These are phyloP conservation scores for Capitella teleta DNA, from an alignment of 1,140 invertebrate species.

Conservation along the genomic window DNA sequence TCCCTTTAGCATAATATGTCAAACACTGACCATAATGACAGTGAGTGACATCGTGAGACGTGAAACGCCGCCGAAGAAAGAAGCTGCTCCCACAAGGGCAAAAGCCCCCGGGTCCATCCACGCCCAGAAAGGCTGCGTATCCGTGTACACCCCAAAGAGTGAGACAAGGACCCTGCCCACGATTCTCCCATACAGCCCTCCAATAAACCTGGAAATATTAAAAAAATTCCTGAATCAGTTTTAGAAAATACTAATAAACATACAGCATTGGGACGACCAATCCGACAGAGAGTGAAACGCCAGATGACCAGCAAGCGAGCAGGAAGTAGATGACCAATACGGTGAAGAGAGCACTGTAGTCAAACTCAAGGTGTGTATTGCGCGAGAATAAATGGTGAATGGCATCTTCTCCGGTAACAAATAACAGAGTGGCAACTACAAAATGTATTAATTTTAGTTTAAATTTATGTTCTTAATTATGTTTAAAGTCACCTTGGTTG, in stretches of 20 bases:
- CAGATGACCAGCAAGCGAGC: constrained; percentile 37
- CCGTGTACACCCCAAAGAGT: constrained; percentile 29
- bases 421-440: constrained; percentile 44
- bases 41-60: constrained; percentile 42
- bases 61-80: constrained; percentile 45
- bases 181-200: constrained; percentile 42
- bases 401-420: constrained; percentile 41
- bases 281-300: neutral
- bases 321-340: constrained; percentile 37
- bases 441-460: no score
- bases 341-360: constrained; percentile 28
- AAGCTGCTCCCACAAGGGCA: constrained; percentile 42
- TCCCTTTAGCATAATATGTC: no score
- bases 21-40: constrained; percentile 36
- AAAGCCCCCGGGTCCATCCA: constrained; percentile 46
- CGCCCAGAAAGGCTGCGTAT: constrained; percentile 20
- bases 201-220: constrained; percentile 28
- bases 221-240: neutral
- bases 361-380: constrained; percentile 40
- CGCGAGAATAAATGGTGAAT: constrained; percentile 42
- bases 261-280: constrained; percentile 42
- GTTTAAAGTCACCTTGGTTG: no score
- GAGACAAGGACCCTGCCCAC: constrained; percentile 37
- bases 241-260: neutral
- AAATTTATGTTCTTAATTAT: no score